phyloP scores from a whole-genome alignment of 2,113 vertebrate species.

The Microcebus jonahi region DNA sequence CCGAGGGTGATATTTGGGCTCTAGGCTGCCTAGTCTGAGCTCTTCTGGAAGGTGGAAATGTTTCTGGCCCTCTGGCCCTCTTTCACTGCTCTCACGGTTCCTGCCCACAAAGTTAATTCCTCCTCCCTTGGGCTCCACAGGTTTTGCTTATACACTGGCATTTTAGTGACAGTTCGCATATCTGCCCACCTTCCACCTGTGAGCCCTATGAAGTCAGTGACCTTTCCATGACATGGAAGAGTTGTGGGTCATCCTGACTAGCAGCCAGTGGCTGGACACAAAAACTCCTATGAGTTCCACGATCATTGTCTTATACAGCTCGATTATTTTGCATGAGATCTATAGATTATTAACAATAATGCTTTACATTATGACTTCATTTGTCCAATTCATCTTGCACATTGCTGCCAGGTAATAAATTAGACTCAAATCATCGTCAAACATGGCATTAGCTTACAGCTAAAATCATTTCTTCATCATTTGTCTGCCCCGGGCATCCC shows the following conservation, averaged over 20 bases:
- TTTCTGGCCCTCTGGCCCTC: neutral
- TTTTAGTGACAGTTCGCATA: neutral
- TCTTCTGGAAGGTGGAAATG: neutral
- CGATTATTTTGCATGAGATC: neutral
- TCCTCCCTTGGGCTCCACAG: neutral
- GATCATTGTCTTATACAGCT: neutral
- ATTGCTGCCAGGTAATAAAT: slow-evolving; percentile 47
- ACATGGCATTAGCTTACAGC: neutral
- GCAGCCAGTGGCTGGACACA: neutral
- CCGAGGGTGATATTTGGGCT: neutral
- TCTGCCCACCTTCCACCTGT: neutral
- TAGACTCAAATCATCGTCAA: neutral
- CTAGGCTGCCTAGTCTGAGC: neutral
- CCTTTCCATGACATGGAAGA: neutral
- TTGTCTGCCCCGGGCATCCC: slow-evolving; percentile 39
- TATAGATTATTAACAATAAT: neutral
- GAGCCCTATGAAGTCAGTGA: neutral
- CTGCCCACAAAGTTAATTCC: neutral
- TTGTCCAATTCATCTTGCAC: slow-evolving; percentile 16
- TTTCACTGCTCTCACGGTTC: neutral
- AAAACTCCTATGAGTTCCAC: neutral
- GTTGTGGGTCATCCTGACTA: neutral
- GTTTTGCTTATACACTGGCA: neutral
- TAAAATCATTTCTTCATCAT: slow-evolving; percentile 23
- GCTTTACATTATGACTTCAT: neutral